Conservation (phyloP, 2,888 invertebrate species). For the Drosophila multiciliata region DNA sequence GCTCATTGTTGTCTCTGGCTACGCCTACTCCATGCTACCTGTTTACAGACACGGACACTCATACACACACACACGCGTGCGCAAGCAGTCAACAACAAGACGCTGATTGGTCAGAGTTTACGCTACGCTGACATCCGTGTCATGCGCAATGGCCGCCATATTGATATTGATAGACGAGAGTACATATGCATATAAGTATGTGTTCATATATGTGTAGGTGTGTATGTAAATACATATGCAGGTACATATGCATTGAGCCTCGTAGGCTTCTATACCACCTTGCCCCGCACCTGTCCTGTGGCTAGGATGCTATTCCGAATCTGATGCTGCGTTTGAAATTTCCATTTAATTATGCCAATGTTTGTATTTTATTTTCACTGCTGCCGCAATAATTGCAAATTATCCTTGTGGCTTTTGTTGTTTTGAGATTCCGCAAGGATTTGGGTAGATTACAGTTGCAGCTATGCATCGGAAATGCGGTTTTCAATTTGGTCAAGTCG, state of each 20-base stretch:
- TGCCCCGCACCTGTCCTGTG: constrained; percentile 11
- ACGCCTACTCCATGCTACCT: constrained; percentile 74
- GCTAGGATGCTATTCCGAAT: constrained; percentile 50
- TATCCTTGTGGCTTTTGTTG: background rate
- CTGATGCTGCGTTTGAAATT: constrained; percentile 32
- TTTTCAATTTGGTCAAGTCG: background rate
- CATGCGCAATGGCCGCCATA: constrained; percentile 83
- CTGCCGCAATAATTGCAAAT: constrained; percentile 49
- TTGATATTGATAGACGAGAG: constrained; percentile 53
- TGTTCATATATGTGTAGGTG: background rate
- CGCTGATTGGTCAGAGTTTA: constrained; percentile 70
- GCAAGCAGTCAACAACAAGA: constrained; percentile 52
- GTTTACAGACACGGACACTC: constrained; percentile 37
- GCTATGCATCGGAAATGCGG: background rate
- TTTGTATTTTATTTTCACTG: constrained; percentile 37
- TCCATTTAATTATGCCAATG: constrained; percentile 43
- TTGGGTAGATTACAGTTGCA: constrained; percentile 14
- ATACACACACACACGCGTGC: constrained; percentile 18
- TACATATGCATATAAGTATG: constrained; percentile 15
- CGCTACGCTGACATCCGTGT: constrained; percentile 29
- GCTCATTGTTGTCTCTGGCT: constrained; percentile 26
- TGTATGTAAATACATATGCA: background rate
- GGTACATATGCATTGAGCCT: constrained; percentile 27
- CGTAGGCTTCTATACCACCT: constrained; percentile 34
- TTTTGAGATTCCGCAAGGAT: constrained; percentile 17